A percentile compares a stretch with the other conserved stretches of the same genome.
phyloP scores from a whole-genome alignment of 2,888 invertebrate species.

The Agrotis exclamationis region DNA sequence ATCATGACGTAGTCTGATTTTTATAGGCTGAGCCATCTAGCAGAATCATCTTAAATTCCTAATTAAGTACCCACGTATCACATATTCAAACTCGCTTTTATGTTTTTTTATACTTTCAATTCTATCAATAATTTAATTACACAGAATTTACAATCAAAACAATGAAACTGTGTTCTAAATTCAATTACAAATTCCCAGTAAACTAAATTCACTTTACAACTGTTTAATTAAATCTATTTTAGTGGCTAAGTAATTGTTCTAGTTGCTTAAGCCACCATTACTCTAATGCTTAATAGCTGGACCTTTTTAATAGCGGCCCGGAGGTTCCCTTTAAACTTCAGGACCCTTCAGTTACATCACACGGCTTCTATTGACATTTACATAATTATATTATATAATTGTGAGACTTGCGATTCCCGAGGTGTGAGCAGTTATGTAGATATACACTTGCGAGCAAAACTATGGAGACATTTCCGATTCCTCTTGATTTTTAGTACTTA shows the following conservation, averaged over 20 bases:
- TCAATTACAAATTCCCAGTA: conserved; percentile 22
- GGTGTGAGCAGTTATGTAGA: background rate
- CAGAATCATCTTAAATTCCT: too few species aligned
- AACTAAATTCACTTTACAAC: conserved; percentile 38
- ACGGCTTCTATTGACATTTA: conserved; percentile 6
- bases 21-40: too few species aligned
- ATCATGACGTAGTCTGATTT: too few species aligned
- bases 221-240: conserved; percentile 61
- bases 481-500: too few species aligned
- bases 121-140: background rate
- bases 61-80: too few species aligned
- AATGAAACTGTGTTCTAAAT: background rate
- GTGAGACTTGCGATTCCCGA: background rate
- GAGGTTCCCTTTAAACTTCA: conserved; percentile 53
- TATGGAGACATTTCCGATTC: too few species aligned
- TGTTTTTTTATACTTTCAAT: background rate
- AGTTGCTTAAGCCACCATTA: conserved; percentile 62
- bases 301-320: conserved; percentile 59
- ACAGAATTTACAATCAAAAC: background rate
- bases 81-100: too few species aligned
- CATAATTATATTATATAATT: conserved; percentile 2
- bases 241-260: conserved; percentile 63
- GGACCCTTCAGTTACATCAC: conserved; percentile 33
- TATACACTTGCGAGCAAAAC: too few species aligned
- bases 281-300: conserved; percentile 59